Conservation (phyloP, 2,888 invertebrate genomes). For the Chironomus riparius region DNA sequence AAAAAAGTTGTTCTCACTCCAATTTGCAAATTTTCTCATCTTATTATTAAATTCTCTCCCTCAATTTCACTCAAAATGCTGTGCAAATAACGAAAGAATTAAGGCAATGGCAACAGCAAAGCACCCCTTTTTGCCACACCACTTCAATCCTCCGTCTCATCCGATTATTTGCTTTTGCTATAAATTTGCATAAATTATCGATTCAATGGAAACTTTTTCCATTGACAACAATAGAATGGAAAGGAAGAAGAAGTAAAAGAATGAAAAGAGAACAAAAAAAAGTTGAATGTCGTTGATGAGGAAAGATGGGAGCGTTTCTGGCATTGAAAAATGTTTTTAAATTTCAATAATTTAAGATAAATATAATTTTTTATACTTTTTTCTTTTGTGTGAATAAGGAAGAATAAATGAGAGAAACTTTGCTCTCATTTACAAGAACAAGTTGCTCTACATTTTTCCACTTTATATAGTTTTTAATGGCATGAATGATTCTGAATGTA, state of each 20-base stretch:
- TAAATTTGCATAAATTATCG: slow-evolving; percentile 8
- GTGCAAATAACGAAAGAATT: not conserved
- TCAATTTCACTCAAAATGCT: not conserved
- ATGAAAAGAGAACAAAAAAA: not conserved
- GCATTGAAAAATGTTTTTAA: too few relatives aligned
- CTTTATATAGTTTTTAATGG: too few relatives aligned
- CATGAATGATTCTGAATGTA: too few relatives aligned
- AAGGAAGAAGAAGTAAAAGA: not conserved
- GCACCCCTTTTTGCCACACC: not conserved
- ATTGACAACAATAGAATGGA: not conserved
- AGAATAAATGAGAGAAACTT: too few relatives aligned
- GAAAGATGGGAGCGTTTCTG: too few relatives aligned
- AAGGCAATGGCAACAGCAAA: not conserved
- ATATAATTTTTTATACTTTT: too few relatives aligned
- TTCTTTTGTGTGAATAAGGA: too few relatives aligned
- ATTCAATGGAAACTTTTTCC: not conserved
- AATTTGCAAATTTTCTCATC: not conserved
- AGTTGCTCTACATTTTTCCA: too few relatives aligned
- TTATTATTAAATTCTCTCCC: not conserved
- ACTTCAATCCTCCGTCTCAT: not conserved
- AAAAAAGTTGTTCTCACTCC: not conserved
- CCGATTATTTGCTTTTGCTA: not conserved
- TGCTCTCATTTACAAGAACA: too few relatives aligned
- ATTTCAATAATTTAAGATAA: too few relatives aligned
- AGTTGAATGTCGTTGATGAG: not conserved